These are phyloP conservation scores for Pagrus major DNA, from an alignment of 2,113 vertebrate species.

Conservation along the genomic window DNA sequence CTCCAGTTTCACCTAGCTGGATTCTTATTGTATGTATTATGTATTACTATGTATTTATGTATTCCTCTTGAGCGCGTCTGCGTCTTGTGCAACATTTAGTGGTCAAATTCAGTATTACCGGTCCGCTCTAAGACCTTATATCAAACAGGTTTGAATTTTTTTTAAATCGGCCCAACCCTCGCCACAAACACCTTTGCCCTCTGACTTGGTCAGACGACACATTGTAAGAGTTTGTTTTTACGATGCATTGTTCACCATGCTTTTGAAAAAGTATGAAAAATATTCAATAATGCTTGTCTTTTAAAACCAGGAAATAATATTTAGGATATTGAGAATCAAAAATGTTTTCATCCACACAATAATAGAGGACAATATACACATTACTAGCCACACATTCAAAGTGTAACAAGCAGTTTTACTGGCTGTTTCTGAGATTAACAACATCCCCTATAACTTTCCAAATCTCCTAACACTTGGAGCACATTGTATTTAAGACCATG, in stretches of 20 bases:
- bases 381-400: not conserved
- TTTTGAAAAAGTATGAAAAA: not conserved
- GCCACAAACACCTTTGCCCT: not conserved
- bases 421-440: not conserved
- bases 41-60: too few relatives aligned
- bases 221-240: not conserved
- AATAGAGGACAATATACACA: not conserved
- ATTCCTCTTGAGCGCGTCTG: too few relatives aligned
- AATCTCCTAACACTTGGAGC: slow-evolving; percentile 9
- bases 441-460: slow-evolving; percentile 2
- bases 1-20: too few relatives aligned
- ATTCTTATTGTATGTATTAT: too few relatives aligned
- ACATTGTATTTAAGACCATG: slow-evolving; percentile 15
- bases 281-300: not conserved
- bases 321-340: not conserved
- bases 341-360: not conserved
- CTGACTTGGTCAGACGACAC: not conserved
- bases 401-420: not conserved
- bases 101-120: too few relatives aligned
- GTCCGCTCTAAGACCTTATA: too few relatives aligned
- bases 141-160: too few relatives aligned
- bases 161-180: too few relatives aligned
- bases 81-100: too few relatives aligned
- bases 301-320: not conserved
- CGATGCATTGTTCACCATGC: too few relatives aligned